Evolutionary conservation across 2,113 vertebrate genomes (phyloP).

Genomic region (Elgaria multicarinata): DNA sequence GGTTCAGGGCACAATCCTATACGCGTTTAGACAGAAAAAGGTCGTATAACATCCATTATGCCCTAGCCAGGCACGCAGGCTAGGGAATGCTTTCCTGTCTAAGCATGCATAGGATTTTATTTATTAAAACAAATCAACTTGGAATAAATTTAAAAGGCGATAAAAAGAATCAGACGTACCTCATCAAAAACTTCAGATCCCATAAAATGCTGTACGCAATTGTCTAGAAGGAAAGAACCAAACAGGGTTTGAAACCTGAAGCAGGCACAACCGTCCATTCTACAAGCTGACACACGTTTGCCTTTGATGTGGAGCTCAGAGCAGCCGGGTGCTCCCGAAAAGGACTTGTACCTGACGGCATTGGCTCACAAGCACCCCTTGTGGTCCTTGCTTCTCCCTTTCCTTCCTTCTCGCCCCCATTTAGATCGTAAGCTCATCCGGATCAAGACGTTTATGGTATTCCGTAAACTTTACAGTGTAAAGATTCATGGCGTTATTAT

Average conservation of each 20-base stretch:
- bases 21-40: too few relatives aligned
- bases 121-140: neutral
- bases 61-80: too few relatives aligned
- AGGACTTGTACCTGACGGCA: neutral
- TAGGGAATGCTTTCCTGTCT: too few relatives aligned
- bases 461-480: neutral
- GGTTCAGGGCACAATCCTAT: neutral
- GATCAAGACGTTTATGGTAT: neutral
- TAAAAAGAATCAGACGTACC: slow-evolving; percentile 78
- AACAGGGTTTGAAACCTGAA: neutral
- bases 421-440: neutral
- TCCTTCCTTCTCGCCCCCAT: neutral
- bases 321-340: neutral
- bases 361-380: neutral
- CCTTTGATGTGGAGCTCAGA: neutral
- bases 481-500: neutral
- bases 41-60: too few relatives aligned
- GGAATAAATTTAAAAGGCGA: neutral
- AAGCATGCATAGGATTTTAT: too few relatives aligned
- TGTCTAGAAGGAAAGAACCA: slow-evolving; percentile 81
- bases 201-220: slow-evolving; percentile 98
- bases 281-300: neutral
- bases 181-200: slow-evolving; percentile 99
- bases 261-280: neutral
- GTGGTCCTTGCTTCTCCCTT: neutral